Evolutionary conservation across 1,140 invertebrate species (phyloP).

Genomic region (Mactra quadrangularis): DNA sequence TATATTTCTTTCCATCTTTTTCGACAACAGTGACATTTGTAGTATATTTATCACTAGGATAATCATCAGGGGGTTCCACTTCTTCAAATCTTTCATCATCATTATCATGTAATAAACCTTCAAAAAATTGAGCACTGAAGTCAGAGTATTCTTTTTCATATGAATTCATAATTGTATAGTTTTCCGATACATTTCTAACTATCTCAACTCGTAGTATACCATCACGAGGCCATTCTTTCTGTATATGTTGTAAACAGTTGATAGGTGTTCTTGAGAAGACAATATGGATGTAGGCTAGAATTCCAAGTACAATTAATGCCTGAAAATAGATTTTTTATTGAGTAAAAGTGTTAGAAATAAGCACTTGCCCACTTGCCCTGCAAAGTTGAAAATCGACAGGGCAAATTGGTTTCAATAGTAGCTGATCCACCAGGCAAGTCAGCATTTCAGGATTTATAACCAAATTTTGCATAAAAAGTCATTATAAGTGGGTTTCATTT

Average conservation of each 20-base stretch:
- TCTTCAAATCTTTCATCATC: slow-evolving; percentile 15
- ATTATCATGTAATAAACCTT: slow-evolving; percentile 44
- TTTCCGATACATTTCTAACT: slow-evolving; percentile 87
- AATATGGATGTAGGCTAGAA: slow-evolving; percentile 97
- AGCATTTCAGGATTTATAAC: too few relatives aligned
- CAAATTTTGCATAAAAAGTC: too few relatives aligned
- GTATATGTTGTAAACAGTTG: slow-evolving; percentile 95
- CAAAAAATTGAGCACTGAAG: slow-evolving; percentile 68
- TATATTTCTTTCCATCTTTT: background rate
- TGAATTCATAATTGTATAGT: slow-evolving; percentile 82
- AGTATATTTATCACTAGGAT: background rate
- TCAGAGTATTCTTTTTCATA: slow-evolving; percentile 83
- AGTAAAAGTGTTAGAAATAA: too few relatives aligned
- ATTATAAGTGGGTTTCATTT: too few relatives aligned
- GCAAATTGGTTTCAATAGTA: too few relatives aligned
- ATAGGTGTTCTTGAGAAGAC: slow-evolving; percentile 96
- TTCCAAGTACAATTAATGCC: slow-evolving; percentile 94
- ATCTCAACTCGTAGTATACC: slow-evolving; percentile 99
- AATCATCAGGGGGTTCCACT: slow-evolving; percentile 16
- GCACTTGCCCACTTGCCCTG: too few relatives aligned
- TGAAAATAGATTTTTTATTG: too few relatives aligned
- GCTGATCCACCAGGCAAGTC: too few relatives aligned
- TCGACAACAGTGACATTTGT: slow-evolving; percentile 22
- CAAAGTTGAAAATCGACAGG: too few relatives aligned
- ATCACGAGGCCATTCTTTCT: slow-evolving; percentile 96